Percentiles rank a stretch among this genome's conserved stretches.
Evolutionary conservation across 2,888 invertebrate species (phyloP).

Genomic region (Phrixothrix hirtus): DNA sequence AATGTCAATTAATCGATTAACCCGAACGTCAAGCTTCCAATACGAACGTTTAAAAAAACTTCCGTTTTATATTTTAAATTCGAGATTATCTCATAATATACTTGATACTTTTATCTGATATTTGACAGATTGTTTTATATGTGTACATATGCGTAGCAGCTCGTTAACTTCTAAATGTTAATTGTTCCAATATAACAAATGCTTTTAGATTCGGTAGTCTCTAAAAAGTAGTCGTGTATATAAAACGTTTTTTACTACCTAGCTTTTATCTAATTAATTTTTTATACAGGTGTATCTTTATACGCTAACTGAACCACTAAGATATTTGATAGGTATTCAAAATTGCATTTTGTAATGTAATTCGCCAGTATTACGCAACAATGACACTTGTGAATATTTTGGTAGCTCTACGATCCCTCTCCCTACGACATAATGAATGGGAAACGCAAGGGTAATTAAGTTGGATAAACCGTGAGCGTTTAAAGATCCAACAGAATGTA

Average conservation of each 20-base stretch:
- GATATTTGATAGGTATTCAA: too few relatives aligned
- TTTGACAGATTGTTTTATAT: slow-evolving; percentile 22
- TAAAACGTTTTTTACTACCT: slow-evolving; percentile 10
- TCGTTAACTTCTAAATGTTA: slow-evolving; percentile 24
- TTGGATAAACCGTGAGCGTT: slow-evolving; percentile 15
- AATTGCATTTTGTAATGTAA: too few relatives aligned
- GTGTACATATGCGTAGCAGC: slow-evolving; percentile 7
- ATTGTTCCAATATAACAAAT: slow-evolving; percentile 18
- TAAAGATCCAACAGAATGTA: slow-evolving; percentile 14
- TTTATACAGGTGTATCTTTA: too few relatives aligned
- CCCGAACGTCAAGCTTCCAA: slow-evolving; percentile 11
- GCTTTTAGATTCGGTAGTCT: slow-evolving; percentile 7
- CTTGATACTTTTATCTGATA: slow-evolving; percentile 23
- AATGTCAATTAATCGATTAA: slow-evolving; percentile 44
- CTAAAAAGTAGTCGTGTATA: slow-evolving; percentile 5
- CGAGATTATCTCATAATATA: slow-evolving; percentile 15
- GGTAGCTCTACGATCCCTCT: slow-evolving; percentile 1
- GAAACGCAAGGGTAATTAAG: slow-evolving; percentile 20
- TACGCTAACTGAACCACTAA: too few relatives aligned
- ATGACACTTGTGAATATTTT: too few relatives aligned
- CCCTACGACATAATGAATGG: slow-evolving; percentile 5
- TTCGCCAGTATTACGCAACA: too few relatives aligned
- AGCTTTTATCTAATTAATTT: too few relatives aligned
- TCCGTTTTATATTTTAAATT: slow-evolving; percentile 21
- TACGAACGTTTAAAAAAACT: slow-evolving; percentile 13